Base-by-base conservation (phyloP, 2,113 vertebrate species). In the Ameiurus melas region DNA sequence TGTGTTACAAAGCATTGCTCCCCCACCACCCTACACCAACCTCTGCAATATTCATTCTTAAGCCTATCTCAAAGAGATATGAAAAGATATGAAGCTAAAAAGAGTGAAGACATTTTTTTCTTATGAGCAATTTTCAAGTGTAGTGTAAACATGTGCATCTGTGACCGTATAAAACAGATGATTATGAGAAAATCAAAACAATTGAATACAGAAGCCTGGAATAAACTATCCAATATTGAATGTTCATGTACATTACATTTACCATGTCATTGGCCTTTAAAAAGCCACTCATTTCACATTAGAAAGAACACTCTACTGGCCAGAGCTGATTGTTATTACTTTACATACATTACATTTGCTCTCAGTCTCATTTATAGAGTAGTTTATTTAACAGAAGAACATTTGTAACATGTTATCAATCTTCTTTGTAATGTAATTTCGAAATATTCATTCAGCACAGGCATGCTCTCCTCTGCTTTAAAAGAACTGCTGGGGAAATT, bases 21-120 rank as follows among this genome's bases (percentile, higher is more conserved):
- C 57, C 88, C 53, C 75, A 91, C 87, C 86, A 88, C 89, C 64
- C 30, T 43, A 51, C 62, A n/a, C n/a, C 19, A 36, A 62, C 20
- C 86, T 27, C 62, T 71, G 90, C 86, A 51, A 92, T 94, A 92
- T 94, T 93, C 4, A 3, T 53, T 78, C 75, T 78, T 16, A 78
- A n/a, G 12, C 13, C 12, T 78, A n/a, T 51, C 75, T 75, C 22
- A 16, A 27, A 79, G 27, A 53, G 75, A 78, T 78, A 78, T 51
- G 22, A 25, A 78, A 10, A 47, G 73, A 77, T 77, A 47, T 47
- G 12, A 78, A 78, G 7, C 22, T 78, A 22, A 75, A 75, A 77
- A 25, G 22, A 5, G 36, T 43, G 5, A 43, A 47, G 27, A 30
- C 51, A 30, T 55, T 79, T 79, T 79, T 79, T 30, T 80, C 27